Evolutionary conservation across 2,113 vertebrate species (phyloP).

Genomic region (Clarias magur): DNA sequence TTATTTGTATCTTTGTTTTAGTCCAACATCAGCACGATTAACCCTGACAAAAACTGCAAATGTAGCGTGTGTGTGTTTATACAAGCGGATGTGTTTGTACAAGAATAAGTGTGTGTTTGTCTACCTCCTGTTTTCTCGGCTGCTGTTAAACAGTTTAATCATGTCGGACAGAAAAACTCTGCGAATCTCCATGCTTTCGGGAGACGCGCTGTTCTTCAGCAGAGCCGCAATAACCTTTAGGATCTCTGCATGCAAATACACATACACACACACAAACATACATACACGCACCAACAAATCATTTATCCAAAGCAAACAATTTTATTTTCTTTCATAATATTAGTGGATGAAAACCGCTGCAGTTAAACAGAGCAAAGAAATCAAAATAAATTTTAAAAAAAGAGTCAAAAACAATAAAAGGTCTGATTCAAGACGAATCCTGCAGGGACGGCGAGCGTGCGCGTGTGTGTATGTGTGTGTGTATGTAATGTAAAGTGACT

Average conservation of each 20-base stretch:
- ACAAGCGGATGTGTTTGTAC: neutral
- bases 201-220: constrained; percentile 82
- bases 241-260: constrained; percentile 76
- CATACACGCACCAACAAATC: neutral
- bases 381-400: constrained; percentile 18
- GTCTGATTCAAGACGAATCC: constrained; percentile 45
- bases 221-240: constrained; percentile 93
- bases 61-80: neutral
- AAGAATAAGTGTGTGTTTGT: constrained; percentile 30
- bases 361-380: constrained; percentile 19
- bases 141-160: constrained; percentile 99
- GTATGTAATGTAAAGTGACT: constrained; percentile 69
- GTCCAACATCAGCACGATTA: neutral
- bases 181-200: constrained; percentile 89
- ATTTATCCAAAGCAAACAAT: constrained; percentile 11
- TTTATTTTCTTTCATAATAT: constrained; percentile 22
- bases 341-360: constrained; percentile 4
- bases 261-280: constrained; percentile 33
- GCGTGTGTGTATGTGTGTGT: constrained; percentile 3
- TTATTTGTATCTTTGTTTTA: neutral
- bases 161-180: constrained; percentile 95
- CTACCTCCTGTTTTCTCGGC: constrained; percentile 95
- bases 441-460: constrained; percentile 50
- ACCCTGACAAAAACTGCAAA: neutral
- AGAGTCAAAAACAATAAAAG: constrained; percentile 7